Evolutionary conservation across 2,113 vertebrate genomes (phyloP).

Genomic region (Protobothrops flavoviridis): DNA sequence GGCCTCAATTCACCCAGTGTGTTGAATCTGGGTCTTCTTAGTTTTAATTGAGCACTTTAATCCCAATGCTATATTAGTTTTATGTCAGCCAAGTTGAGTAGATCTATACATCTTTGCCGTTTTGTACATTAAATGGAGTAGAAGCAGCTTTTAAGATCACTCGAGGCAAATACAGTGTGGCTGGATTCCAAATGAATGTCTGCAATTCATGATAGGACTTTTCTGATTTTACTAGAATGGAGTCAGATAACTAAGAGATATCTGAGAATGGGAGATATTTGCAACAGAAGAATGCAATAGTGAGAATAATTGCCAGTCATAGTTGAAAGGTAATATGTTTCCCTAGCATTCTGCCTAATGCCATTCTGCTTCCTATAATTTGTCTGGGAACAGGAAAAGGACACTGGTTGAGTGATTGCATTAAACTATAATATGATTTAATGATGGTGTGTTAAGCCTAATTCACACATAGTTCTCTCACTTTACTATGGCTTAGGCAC

Average conservation of each 20-base stretch:
- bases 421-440: not conserved
- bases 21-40: not conserved
- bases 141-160: not conserved
- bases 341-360: not conserved
- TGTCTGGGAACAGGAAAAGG: not conserved
- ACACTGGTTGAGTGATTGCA: not conserved
- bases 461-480: not conserved
- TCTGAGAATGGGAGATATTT: not conserved
- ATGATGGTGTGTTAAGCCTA: not conserved
- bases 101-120: not conserved
- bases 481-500: not conserved
- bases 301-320: not conserved
- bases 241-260: not conserved
- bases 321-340: not conserved
- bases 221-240: not conserved
- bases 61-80: not conserved
- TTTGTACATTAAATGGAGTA: not conserved
- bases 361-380: not conserved
- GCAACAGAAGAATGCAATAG: no score
- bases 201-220: not conserved
- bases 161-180: not conserved
- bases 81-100: not conserved
- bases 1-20: not conserved
- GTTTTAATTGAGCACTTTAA: not conserved
- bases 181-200: not conserved